These are phyloP conservation scores for Lynx canadensis DNA, from an alignment of 2,113 vertebrate species.

Conservation along the genomic window DNA sequence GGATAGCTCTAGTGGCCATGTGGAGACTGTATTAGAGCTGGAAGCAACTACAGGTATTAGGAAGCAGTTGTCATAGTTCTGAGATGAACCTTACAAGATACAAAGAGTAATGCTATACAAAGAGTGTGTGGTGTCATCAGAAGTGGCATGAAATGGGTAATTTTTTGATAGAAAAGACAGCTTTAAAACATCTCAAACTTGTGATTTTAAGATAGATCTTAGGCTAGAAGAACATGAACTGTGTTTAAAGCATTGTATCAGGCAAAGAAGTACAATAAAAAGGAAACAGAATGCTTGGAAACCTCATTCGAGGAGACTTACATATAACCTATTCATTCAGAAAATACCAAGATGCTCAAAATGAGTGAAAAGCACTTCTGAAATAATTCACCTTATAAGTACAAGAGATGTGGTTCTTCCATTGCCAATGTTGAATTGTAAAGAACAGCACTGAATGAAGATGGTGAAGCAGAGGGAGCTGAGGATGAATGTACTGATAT, in stretches of 20 bases:
- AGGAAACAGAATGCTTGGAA: slow-evolving; percentile 30
- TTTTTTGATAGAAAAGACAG: neutral
- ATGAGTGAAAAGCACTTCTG: slow-evolving; percentile 22
- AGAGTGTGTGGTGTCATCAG: neutral
- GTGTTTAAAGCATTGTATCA: neutral
- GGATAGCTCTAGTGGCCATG: neutral
- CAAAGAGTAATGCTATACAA: neutral
- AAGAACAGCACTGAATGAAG: neutral
- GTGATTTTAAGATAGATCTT: neutral
- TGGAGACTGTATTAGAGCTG: neutral
- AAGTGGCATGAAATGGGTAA: neutral
- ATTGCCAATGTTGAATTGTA: neutral
- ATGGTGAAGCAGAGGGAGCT: neutral
- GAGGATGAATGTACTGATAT: neutral
- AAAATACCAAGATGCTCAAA: slow-evolving; percentile 49
- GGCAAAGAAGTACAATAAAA: neutral
- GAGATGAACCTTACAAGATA: neutral
- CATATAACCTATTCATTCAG: neutral
- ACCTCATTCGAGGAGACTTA: neutral
- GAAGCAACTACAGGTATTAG: neutral
- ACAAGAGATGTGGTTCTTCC: neutral
- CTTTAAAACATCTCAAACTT: neutral
- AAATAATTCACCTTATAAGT: neutral
- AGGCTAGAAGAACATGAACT: neutral
- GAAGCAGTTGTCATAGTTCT: neutral